Percentiles rank a stretch among this genome's conserved stretches.
These are phyloP conservation scores for Drosophila dunni DNA, from an alignment of 1,140 invertebrate genomes.

Conservation along the genomic window DNA sequence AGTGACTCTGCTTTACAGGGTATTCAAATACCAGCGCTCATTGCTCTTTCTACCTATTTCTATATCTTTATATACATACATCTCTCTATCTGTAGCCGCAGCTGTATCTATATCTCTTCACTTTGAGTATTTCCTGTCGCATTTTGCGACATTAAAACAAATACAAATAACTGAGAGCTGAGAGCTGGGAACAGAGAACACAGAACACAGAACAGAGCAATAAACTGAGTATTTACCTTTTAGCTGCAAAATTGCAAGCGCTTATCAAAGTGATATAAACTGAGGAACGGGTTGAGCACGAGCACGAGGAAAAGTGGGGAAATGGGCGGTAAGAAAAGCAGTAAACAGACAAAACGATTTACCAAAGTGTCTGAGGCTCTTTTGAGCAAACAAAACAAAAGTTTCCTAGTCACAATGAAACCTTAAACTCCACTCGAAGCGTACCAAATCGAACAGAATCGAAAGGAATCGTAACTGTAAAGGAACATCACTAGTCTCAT, in stretches of 20 bases:
- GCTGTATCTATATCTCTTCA: slow-evolving; percentile 15
- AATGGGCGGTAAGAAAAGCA: background rate
- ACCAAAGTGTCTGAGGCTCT: slow-evolving; percentile 20
- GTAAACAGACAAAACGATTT: slow-evolving; percentile 29
- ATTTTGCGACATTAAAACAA: slow-evolving; percentile 28
- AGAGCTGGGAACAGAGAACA: too few relatives aligned
- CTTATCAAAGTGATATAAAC: slow-evolving; percentile 20
- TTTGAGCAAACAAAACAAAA: slow-evolving; percentile 8
- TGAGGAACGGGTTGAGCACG: background rate
- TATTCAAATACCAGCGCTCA: background rate
- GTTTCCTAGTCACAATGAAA: background rate
- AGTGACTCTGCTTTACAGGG: background rate
- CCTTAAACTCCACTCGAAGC: background rate
- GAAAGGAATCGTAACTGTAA: background rate
- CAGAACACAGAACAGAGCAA: slow-evolving; percentile 19
- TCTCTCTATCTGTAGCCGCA: slow-evolving; percentile 7
- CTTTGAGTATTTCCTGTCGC: slow-evolving; percentile 27
- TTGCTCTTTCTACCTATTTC: slow-evolving; percentile 10
- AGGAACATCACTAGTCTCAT: slow-evolving; percentile 6
- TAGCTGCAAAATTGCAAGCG: slow-evolving; percentile 34
- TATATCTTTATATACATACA: background rate
- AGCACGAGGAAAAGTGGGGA: background rate
- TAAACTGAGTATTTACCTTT: slow-evolving; percentile 48
- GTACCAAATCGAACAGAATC: slow-evolving; percentile 1
- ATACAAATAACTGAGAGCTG: slow-evolving; percentile 18